These are phyloP conservation scores for Dendrocopos noguchii DNA, from an alignment of 2,113 vertebrate genomes.

Conservation along the genomic window DNA sequence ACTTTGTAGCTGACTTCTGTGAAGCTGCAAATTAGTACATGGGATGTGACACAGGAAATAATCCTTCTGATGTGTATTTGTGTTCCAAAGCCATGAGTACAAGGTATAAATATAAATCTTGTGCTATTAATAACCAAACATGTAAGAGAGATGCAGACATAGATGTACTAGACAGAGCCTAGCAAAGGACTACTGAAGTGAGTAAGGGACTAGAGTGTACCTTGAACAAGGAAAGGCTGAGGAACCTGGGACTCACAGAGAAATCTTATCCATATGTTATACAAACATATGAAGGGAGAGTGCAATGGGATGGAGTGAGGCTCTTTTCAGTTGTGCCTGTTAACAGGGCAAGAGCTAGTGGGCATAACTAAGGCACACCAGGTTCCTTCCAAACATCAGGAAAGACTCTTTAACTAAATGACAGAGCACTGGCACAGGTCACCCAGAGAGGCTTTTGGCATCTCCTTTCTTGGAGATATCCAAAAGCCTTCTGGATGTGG, in stretches of 20 bases:
- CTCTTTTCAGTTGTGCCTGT: no score
- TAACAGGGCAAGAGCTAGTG: no score
- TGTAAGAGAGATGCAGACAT: accelerated
- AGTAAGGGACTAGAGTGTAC: neutral
- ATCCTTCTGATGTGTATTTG: neutral
- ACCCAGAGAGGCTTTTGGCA: no score
- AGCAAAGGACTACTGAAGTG: neutral
- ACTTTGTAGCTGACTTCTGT: neutral
- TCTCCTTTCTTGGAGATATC: no score
- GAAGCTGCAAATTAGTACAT: neutral
- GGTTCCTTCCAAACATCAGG: no score
- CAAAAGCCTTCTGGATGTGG: no score
- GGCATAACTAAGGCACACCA: no score
- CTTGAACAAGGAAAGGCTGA: no score
- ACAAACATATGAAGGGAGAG: neutral
- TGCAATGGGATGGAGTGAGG: no score
- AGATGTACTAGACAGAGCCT: neutral
- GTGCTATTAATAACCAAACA: neutral
- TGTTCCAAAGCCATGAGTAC: neutral
- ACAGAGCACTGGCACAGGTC: no score
- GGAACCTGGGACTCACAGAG: neutral
- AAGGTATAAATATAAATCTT: neutral
- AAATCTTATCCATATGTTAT: neutral
- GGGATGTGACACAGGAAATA: neutral
- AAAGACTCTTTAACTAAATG: no score